These are phyloP conservation scores for Elmis aenea DNA, from an alignment of 2,888 invertebrate species.

Conservation along the genomic window DNA sequence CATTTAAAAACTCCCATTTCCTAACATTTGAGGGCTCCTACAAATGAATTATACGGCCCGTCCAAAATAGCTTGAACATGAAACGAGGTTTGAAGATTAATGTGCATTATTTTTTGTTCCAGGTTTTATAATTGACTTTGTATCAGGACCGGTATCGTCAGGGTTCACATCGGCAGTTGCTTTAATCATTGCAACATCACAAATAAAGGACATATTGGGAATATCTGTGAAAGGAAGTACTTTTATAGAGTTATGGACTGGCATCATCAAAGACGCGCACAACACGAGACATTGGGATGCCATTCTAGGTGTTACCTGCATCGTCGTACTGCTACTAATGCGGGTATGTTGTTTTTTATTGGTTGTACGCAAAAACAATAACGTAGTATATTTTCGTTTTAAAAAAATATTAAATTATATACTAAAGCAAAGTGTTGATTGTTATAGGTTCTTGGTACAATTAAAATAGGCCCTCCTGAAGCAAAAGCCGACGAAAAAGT, in stretches of 20 bases:
- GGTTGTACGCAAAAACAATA: too few relatives aligned
- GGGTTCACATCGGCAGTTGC: constrained; percentile 90
- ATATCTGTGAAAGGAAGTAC: constrained; percentile 68
- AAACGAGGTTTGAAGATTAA: too few relatives aligned
- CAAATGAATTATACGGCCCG: too few relatives aligned
- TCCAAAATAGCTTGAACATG: too few relatives aligned
- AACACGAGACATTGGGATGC: constrained; percentile 67
- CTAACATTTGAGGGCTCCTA: too few relatives aligned
- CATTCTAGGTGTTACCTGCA: constrained; percentile 69
- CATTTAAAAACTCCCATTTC: too few relatives aligned
- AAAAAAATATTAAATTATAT: neutral
- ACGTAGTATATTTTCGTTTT: neutral
- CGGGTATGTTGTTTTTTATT: constrained; percentile 55
- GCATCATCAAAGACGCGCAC: constrained; percentile 63
- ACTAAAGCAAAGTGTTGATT: neutral
- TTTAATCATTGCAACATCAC: constrained; percentile 83
- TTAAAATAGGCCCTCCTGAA: constrained; percentile 56
- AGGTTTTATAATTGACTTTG: constrained; percentile 85
- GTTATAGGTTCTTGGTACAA: constrained; percentile 59
- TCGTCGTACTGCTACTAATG: constrained; percentile 68
- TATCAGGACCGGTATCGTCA: constrained; percentile 83
- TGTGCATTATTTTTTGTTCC: too few relatives aligned
- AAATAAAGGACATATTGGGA: constrained; percentile 77
- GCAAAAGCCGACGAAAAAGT: constrained; percentile 31
- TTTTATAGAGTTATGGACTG: constrained; percentile 72